A percentile compares a stretch with the other conserved stretches of the same genome.
Conservation (phyloP, 2,797 vertebrate species). For the Sebastes jordani region DNA sequence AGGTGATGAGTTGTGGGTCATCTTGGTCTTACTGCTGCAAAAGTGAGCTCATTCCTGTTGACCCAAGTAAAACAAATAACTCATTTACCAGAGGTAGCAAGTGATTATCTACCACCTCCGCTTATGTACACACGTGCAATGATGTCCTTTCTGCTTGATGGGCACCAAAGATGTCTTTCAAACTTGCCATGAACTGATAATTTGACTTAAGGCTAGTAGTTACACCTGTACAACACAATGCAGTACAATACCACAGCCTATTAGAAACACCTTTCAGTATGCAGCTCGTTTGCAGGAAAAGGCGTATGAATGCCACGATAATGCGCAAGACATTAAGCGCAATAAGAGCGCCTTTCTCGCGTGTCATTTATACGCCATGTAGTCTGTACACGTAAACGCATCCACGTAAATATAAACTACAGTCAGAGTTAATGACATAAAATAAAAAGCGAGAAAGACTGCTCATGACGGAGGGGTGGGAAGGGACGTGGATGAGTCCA, state of each 20-base stretch:
- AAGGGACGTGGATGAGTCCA: too few species aligned
- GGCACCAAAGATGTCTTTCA: neutral
- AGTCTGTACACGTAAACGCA: too few species aligned
- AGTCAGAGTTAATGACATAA: fast-evolving
- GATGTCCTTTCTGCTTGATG: neutral
- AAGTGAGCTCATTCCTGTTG: slow-evolving; percentile 28
- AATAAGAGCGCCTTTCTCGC: too few species aligned
- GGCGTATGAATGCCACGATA: too few species aligned
- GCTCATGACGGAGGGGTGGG: fast-evolving
- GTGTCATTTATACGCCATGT: too few species aligned
- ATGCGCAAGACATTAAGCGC: too few species aligned
- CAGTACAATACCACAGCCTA: too few species aligned
- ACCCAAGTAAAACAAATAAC: slow-evolving; percentile 9
- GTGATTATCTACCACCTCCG: neutral
- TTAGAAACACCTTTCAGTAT: too few species aligned
- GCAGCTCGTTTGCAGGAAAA: too few species aligned
- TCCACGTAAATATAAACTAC: too few species aligned
- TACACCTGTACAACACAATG: neutral
- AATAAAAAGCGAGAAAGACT: too few species aligned
- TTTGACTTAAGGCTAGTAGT: neutral
- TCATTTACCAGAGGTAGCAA: neutral
- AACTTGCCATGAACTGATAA: neutral
- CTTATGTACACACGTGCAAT: neutral
- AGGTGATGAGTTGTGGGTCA: slow-evolving; percentile 45
- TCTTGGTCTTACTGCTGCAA: slow-evolving; percentile 36